Evolutionary conservation across 2,797 vertebrate species (phyloP), one percentile per base, ranked within the genome.

Genomic region (Coregonus suidteri): DNA sequence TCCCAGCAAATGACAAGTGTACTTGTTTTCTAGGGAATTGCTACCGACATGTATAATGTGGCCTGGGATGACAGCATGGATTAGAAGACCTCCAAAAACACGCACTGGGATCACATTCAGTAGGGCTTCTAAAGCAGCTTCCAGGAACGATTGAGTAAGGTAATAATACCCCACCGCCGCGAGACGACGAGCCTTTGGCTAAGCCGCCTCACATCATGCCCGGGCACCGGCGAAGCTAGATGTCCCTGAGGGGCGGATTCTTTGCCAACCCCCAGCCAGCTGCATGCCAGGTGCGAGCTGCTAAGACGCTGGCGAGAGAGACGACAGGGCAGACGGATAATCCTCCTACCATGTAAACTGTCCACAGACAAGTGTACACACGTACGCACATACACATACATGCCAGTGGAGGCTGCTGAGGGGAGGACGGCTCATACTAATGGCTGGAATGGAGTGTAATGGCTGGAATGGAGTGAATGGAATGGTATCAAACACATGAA

Each of bases 71-170:
- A 35, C 14, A 18, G 5, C 31, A 67, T 35, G 15, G 30, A 67
- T 18, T 4, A 4, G 15, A 5, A 30, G 5, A 53, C 47, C 54
- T 13, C 31, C 20, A 20, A 30, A 56, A 6, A 73, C 71, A 54
- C 2, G 5, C 34, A 30, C 25, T 13, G 20, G 9, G 62, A 65
- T 31, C 9, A 66, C 64, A 71, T 3, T 53, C 47, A 71, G 20
- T 25, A 71, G 62, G 75, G 73, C 77, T 73, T 76, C 75, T 64
- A 75, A 73, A 78, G 75, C 78, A 76, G 69, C 69, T 80, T 80
- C 76, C 78, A 80, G 76, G 82, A 83, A 80, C 35, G 74, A 73
- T 73, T 76, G 64, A 71, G 73, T 71, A 71, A 68, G 15, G n/a
- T 59, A 59, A 59, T 75, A 71, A 83, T 75, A 80, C 74, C 73